Evolutionary conservation across 2,797 vertebrate species (phyloP).

Genomic region (Acanthurus lineatus): DNA sequence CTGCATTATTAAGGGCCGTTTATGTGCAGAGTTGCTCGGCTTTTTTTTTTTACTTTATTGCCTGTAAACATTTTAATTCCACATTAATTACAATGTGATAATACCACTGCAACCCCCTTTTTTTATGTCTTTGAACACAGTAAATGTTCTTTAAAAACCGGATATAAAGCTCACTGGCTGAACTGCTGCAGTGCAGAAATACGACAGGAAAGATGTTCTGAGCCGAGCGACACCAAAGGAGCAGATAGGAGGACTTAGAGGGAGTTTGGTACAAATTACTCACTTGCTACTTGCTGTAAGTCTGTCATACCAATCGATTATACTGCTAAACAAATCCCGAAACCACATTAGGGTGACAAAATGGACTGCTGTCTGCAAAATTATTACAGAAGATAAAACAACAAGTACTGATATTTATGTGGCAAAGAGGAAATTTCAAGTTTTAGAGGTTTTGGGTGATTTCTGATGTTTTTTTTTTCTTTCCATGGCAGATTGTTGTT

Average conservation of each 20-base stretch:
- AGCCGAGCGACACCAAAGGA: conserved; percentile 2
- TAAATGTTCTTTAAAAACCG: background rate
- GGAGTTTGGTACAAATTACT: conserved; percentile 17
- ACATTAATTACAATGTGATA: background rate
- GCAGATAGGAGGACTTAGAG: conserved; percentile 1
- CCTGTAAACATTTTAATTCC: conserved; percentile 14
- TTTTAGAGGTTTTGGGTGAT: background rate
- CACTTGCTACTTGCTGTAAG: conserved; percentile 23
- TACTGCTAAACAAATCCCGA: conserved; percentile 59
- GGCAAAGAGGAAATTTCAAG: background rate
- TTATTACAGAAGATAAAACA: conserved; percentile 22
- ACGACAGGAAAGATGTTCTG: background rate
- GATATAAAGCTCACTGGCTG: background rate
- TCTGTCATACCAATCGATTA: conserved; percentile 31
- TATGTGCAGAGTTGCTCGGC: background rate
- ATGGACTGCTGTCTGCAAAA: conserved; percentile 57
- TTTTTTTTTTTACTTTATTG: conserved; percentile 22
- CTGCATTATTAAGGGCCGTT: conserved; percentile 7
- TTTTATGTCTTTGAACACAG: conserved; percentile 2
- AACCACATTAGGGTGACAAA: conserved; percentile 49
- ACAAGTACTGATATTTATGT: conserved; percentile 16
- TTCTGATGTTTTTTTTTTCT: background rate
- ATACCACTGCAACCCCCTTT: background rate
- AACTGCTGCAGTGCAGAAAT: conserved; percentile 19
- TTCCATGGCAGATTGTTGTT: background rate